These are phyloP conservation scores for Hirtodrosophila histrioides DNA, from an alignment of 2,888 invertebrate species.

Conservation along the genomic window DNA sequence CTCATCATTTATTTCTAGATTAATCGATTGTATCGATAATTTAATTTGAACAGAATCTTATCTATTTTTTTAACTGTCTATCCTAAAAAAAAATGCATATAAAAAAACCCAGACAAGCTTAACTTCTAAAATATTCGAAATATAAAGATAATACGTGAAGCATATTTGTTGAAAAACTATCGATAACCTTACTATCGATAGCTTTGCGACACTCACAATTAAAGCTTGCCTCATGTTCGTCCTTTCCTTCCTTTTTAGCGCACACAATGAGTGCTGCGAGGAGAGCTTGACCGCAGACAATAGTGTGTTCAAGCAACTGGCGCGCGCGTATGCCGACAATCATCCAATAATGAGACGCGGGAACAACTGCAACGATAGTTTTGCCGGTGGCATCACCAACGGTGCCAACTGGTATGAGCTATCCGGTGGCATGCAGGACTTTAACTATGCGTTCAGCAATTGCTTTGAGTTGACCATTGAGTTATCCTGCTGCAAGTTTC, in stretches of 20 bases:
- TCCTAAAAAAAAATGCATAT: too few relatives aligned
- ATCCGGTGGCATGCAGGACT: slow-evolving; percentile 98
- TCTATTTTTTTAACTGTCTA: too few relatives aligned
- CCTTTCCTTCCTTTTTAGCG: slow-evolving; percentile 61
- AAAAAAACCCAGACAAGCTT: too few relatives aligned
- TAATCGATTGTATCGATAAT: too few relatives aligned
- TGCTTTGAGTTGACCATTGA: slow-evolving; percentile 99
- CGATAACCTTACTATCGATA: too few relatives aligned
- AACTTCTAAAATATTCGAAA: too few relatives aligned
- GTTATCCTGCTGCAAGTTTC: slow-evolving; percentile 97
- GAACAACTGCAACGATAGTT: slow-evolving; percentile 90
- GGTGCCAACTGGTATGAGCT: slow-evolving; percentile 97
- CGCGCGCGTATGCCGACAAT: slow-evolving; percentile 90
- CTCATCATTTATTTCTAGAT: too few relatives aligned
- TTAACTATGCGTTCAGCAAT: slow-evolving; percentile 97
- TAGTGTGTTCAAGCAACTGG: slow-evolving; percentile 90
- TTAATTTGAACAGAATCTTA: too few relatives aligned
- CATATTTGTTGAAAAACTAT: too few relatives aligned
- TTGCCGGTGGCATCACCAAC: slow-evolving; percentile 93
- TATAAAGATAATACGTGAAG: too few relatives aligned
- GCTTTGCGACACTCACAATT: too few relatives aligned
- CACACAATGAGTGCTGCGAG: slow-evolving; percentile 88
- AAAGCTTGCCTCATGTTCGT: neutral
- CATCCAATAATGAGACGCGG: slow-evolving; percentile 91
- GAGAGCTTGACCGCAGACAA: slow-evolving; percentile 93